Percentiles rank a stretch among this genome's conserved stretches.
These are phyloP conservation scores for Danio aesculapii DNA, from an alignment of 2,797 vertebrate species.

Conservation along the genomic window DNA sequence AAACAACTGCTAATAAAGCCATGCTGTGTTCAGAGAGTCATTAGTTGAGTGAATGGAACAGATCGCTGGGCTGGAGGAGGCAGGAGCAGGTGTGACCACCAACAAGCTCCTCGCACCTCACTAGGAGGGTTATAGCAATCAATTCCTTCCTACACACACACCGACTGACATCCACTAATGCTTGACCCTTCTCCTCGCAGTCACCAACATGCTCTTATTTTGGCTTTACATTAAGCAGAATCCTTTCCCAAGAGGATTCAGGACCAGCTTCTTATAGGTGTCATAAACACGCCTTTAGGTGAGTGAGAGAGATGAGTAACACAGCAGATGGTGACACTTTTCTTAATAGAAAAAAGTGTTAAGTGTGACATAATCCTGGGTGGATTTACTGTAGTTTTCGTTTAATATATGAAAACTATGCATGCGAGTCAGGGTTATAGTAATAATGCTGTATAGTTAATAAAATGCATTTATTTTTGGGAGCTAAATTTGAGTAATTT, in stretches of 20 bases:
- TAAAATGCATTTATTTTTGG: background rate
- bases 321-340: slow-evolving; percentile 49
- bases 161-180: background rate
- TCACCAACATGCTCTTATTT: slow-evolving; percentile 22
- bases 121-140: slow-evolving; percentile 53
- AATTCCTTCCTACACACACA: slow-evolving; percentile 34
- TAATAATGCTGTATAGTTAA: background rate
- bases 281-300: slow-evolving; percentile 28
- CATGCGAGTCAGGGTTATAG: background rate
- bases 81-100: slow-evolving; percentile 41
- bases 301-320: slow-evolving; percentile 46
- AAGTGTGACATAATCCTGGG: slow-evolving; percentile 32
- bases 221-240: slow-evolving; percentile 35
- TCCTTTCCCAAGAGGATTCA: slow-evolving; percentile 19
- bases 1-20: background rate
- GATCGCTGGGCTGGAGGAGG: slow-evolving; percentile 31
- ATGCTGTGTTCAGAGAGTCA: slow-evolving; percentile 30
- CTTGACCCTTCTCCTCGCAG: slow-evolving; percentile 20
- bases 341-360: slow-evolving; percentile 50
- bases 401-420: background rate
- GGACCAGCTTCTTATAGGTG: background rate
- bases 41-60: slow-evolving; percentile 30
- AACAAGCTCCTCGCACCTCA: slow-evolving; percentile 49
- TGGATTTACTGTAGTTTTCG: slow-evolving; percentile 29
- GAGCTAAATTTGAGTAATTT: no score